Conservation (phyloP, 2,113 vertebrate species). For the Rhabdomys dilectus region DNA sequence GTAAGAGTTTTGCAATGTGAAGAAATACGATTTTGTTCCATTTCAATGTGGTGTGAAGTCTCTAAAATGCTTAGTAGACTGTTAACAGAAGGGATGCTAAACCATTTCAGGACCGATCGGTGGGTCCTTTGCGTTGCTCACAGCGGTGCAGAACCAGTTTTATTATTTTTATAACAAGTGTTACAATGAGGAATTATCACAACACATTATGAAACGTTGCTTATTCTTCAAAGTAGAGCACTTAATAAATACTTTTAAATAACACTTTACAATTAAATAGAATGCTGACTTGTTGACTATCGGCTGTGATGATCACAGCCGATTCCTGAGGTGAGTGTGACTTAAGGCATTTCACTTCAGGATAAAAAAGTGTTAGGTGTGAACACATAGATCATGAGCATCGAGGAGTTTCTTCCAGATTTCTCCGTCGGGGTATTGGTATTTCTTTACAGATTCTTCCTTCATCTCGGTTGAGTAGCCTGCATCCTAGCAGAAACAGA, state of each 20-base stretch:
- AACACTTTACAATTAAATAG: conserved; percentile 23
- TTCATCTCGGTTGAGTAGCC: conserved; percentile 94
- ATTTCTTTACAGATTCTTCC: conserved; percentile 87
- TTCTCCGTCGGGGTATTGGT: conserved; percentile 90
- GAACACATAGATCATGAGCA: conserved; percentile 42
- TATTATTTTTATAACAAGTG: conserved; percentile 54
- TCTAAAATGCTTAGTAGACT: neutral
- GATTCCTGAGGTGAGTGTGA: neutral
- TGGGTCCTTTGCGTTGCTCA: neutral
- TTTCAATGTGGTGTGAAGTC: neutral
- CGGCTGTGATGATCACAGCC: neutral
- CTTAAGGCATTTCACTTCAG: conserved; percentile 11
- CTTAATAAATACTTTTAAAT: neutral
- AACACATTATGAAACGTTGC: neutral
- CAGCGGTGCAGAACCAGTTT: neutral
- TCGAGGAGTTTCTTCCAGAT: conserved; percentile 86
- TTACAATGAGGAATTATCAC: conserved; percentile 11
- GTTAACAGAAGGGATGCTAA: neutral
- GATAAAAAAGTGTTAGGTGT: neutral
- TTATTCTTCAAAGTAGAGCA: conserved; percentile 39
- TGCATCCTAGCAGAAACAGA: conserved; percentile 84
- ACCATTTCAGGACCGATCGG: neutral
- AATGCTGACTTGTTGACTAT: neutral
- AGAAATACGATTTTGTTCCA: neutral
- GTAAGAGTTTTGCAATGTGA: neutral